Base-by-base conservation (phyloP, 2,113 vertebrate species). In the Pluvianellus socialis region DNA sequence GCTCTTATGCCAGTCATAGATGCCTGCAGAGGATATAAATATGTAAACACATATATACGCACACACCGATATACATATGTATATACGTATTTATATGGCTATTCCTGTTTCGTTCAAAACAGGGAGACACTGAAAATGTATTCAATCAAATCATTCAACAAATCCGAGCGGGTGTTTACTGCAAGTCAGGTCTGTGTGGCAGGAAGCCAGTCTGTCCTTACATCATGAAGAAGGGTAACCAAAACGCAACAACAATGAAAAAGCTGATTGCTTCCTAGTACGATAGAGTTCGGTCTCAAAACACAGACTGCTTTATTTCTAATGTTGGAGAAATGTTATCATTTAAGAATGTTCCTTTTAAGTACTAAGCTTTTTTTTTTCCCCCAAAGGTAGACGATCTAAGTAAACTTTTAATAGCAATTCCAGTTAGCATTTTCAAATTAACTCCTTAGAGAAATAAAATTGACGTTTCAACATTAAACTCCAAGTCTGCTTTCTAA, bases 111-210 rank as follows among this genome's bases (percentile, higher is more conserved):
- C 23, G 28, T 56, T 71, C 26, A 28, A 28, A 79, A 49, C 35
- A 26, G 53, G 14, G 62, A 21, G 40, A 22, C 27, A n/a, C 1
- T 49, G 38, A 32, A 76, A 35, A 32, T 6, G 13, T 13, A 13
- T 28, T 50, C 58, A 56, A 22, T 22, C 30, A 32, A 33, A 23
- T 56, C 12, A 8, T 28, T 19, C 26, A 77, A 22, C 14, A 44
- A 10, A 61, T 14, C 62, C 7, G 40, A 62, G 63, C 50, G 38
- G 6, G 28, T 45, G 28, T 40, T 49, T 15, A 11, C 12, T 22
- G 19, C 38, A 52, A 33, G 35, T 7, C 58, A 63, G 12, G 58
- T 15, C 26, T 1, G 23, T 32, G 20, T 18, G 2, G 0, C n/a
- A 40, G 49, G 40, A 47, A 42, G 63, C 10, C 23, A n/a, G 21